Base-by-base conservation (phyloP, 2,888 invertebrate genomes). In the Taphrorychus bicolor region DNA sequence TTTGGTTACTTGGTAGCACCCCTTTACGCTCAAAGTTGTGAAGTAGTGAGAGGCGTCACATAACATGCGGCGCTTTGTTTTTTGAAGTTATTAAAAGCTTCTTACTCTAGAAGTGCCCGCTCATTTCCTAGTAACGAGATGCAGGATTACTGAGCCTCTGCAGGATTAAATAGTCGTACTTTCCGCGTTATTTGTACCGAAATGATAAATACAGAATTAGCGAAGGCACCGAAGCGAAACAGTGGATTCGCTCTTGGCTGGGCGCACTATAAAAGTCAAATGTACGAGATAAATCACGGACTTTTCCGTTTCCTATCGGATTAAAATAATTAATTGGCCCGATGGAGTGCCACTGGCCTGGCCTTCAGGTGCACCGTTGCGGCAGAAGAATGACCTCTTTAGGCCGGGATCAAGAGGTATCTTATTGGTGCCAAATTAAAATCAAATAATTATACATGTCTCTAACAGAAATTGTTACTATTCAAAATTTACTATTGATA, bases 271-370 rank as follows among this genome's bases (percentile, higher is more conserved):
- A 61, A 61, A 53, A 61, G 61, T 61, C 61, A 61, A 61, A 53
- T 41, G 45, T 45, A 45, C n/a, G 23, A 52, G 61, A 61, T 61
- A 61, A 61, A 61, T 61, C 61, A 61, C 61, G 11, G 53, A 61
- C 61, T 61, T 61, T 61, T 61, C 54, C 53, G 53, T 61, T 61
- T 61, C 61, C 61, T 52, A 61, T 61, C 61, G 61, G 61, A 53
- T 61, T 61, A 61, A 61, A 61, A 42, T 61, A 61, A 54, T 61
- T 61, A 61, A 61, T 61, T 45, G 61, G 45, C 45, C 61, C 23
- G 17, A 17, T 23, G 61, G 23, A 54, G 61, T 61, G 61, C 61
- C 61, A 61, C 61, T 61, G 61, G 61, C 60, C 14, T 51, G 59
- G 61, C 61, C 61, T 61, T 61, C 61, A 61, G 61, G 61, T 61